Evolutionary conservation across 2,113 vertebrate species (phyloP).

Genomic region (Telmatochromis sp.): DNA sequence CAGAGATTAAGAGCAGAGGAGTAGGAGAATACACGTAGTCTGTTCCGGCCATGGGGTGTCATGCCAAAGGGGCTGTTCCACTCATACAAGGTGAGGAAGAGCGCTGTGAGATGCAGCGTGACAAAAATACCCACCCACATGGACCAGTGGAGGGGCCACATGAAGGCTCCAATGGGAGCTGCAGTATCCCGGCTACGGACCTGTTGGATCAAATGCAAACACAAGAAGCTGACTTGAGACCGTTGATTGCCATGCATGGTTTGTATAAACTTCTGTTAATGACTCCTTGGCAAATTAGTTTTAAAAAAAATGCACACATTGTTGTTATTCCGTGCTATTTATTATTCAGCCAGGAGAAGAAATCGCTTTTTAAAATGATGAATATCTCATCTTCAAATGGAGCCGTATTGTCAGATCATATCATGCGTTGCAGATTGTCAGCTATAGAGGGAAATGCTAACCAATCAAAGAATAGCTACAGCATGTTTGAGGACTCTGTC

Average conservation of each 20-base stretch:
- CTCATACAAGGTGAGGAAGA: slow-evolving; percentile 95
- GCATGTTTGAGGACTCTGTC: background rate
- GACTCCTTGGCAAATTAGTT: background rate
- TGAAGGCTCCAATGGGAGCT: slow-evolving; percentile 89
- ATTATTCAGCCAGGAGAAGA: background rate
- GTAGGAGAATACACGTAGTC: slow-evolving; percentile 89
- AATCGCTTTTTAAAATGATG: background rate
- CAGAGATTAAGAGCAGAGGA: slow-evolving; percentile 96
- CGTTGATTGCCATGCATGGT: background rate
- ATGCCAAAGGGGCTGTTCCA: slow-evolving; percentile 97
- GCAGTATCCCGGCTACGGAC: slow-evolving; percentile 87
- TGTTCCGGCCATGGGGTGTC: slow-evolving; percentile 89
- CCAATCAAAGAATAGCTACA: slow-evolving; percentile 18
- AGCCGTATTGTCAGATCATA: background rate
- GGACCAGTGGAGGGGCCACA: slow-evolving; percentile 97
- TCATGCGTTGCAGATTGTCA: slow-evolving; percentile 7
- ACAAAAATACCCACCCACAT: slow-evolving; percentile 97
- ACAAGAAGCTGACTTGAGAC: background rate
- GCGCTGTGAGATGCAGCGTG: slow-evolving; percentile 85
- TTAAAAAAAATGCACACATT: background rate
- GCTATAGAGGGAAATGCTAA: slow-evolving; percentile 22
- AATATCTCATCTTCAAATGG: slow-evolving; percentile 1
- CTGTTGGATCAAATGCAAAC: slow-evolving; percentile 15
- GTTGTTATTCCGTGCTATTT: background rate
- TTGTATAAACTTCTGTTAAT: background rate